A percentile compares a stretch with the other conserved stretches of the same genome.
Conservation (phyloP, 2,888 invertebrate genomes). For the Automeris io region DNA sequence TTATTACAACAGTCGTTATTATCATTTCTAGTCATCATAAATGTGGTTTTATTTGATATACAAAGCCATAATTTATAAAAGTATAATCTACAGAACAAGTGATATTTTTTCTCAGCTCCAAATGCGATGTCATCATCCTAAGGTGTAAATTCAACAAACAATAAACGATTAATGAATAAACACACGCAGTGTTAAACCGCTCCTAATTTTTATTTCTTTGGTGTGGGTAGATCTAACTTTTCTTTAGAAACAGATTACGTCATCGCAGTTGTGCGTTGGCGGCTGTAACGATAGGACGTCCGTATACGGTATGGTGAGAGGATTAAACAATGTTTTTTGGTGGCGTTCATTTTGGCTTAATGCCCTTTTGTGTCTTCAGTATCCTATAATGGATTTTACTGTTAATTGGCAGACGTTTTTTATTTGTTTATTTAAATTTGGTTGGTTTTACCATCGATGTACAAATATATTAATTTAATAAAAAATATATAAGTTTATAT, state of each 20-base stretch:
- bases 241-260: conserved; percentile 7
- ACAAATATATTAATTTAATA: no score
- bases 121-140: no score
- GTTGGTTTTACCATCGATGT: no score
- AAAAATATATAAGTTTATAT: no score
- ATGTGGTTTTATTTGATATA: no score
- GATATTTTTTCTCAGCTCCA: no score
- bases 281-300: conserved; percentile 17
- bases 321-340: conserved; percentile 6
- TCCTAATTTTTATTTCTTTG: conserved; percentile 1
- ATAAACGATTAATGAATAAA: neutral
- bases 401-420: neutral
- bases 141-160: neutral
- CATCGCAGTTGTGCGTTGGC: conserved; percentile 22
- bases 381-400: conserved; percentile 4
- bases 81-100: no score
- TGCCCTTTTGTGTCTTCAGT: neutral
- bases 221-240: conserved; percentile 19
- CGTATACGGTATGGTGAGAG: conserved; percentile 1
- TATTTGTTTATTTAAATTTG: conserved; percentile 3
- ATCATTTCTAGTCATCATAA: no score
- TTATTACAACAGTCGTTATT: no score
- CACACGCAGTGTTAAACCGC: neutral
- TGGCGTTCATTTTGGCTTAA: neutral
- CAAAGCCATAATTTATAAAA: no score